Evolutionary conservation across 2,888 invertebrate genomes (phyloP).

Genomic region (Bursaphelenchus okinawaensis): DNA sequence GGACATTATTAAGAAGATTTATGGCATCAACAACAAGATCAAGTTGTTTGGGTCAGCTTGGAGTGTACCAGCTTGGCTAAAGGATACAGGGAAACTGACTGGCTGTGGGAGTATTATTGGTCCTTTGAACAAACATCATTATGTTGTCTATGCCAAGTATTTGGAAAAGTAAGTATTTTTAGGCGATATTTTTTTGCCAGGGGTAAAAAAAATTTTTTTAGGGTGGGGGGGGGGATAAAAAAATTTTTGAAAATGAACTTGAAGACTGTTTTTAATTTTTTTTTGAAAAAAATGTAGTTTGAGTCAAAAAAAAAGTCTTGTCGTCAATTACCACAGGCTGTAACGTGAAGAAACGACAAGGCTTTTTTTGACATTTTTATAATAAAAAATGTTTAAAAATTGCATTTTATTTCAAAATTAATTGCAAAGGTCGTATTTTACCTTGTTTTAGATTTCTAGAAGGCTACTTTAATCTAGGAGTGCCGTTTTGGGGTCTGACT

Average conservation of each 20-base stretch:
- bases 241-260: too few relatives aligned
- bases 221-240: too few relatives aligned
- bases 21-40: not conserved
- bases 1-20: not conserved
- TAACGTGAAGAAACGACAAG: too few relatives aligned
- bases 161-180: not conserved
- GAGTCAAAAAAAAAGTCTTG: not conserved
- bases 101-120: not conserved
- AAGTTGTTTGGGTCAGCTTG: not conserved
- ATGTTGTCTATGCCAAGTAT: not conserved
- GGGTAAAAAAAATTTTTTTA: too few relatives aligned
- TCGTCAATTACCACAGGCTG: too few relatives aligned
- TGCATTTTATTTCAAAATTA: too few relatives aligned
- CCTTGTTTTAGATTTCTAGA: conserved; percentile 69
- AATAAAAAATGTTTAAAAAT: too few relatives aligned
- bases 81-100: not conserved
- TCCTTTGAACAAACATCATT: not conserved
- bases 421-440: too few relatives aligned
- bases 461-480: conserved; percentile 68
- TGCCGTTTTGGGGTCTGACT: conserved; percentile 50
- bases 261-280: too few relatives aligned
- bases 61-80: not conserved
- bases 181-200: too few relatives aligned
- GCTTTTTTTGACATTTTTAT: too few relatives aligned
- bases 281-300: not conserved